A percentile compares a stretch with the other conserved stretches of the same genome.
These are phyloP conservation scores for Eulithis prunata DNA, from an alignment of 2,888 invertebrate genomes.

Conservation along the genomic window DNA sequence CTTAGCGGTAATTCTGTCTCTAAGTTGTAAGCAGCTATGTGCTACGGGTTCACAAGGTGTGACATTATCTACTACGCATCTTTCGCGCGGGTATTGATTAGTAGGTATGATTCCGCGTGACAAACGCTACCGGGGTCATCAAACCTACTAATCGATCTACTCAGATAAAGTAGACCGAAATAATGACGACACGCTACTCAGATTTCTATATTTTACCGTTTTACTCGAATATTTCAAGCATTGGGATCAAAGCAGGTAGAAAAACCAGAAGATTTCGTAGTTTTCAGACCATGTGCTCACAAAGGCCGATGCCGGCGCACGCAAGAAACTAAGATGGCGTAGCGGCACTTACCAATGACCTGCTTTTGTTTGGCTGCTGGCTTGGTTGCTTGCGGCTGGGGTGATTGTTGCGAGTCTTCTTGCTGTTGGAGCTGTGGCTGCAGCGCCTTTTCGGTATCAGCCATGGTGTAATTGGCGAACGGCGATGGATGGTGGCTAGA, in stretches of 20 bases:
- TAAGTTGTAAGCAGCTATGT: background rate
- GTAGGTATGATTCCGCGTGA: constrained; percentile 47
- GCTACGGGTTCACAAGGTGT: constrained; percentile 26
- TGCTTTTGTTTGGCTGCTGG: constrained; percentile 91
- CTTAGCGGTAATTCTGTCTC: background rate
- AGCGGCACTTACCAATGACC: constrained; percentile 90
- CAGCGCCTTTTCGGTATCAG: constrained; percentile 96
- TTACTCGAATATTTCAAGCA: constrained; percentile 15
- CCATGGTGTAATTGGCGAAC: constrained; percentile 94
- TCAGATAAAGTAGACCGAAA: constrained; percentile 25
- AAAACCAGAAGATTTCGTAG: constrained; percentile 41
- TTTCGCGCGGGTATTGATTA: constrained; percentile 57
- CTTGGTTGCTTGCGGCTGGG: constrained; percentile 84
- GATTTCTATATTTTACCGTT: constrained; percentile 21
- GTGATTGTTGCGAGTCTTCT: constrained; percentile 87
- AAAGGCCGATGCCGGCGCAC: constrained; percentile 65
- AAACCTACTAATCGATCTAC: constrained; percentile 34
- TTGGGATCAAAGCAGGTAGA: constrained; percentile 22
- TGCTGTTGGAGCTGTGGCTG: constrained; percentile 86
- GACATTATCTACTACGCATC: constrained; percentile 46
- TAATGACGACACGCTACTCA: background rate
- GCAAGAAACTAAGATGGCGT: constrained; percentile 76
- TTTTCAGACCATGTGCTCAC: constrained; percentile 71
- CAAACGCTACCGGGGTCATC: constrained; percentile 59
- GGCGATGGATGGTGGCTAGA: constrained; percentile 89